phyloP scores from a whole-genome alignment of 1,140 invertebrate genomes.

The Lordiphosa stackelbergi region DNA sequence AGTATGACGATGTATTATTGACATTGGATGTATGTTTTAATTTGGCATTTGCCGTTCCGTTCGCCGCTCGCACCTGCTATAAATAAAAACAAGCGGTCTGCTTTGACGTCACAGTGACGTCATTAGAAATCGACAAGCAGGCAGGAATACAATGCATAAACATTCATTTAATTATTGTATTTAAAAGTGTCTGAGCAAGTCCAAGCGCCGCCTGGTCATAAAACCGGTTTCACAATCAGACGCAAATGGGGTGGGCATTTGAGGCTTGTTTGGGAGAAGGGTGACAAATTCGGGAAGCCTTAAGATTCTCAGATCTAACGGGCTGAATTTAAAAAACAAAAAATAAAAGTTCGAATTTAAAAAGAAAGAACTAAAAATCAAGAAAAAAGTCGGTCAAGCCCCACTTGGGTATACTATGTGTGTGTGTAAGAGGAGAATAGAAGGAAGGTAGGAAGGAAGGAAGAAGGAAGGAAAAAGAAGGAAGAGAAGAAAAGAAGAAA shows the following conservation, averaged over 20 bases:
- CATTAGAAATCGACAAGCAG: conserved; percentile 52
- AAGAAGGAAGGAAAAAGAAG: too few relatives aligned
- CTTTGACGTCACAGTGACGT: conserved; percentile 72
- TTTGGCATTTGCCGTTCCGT: conserved; percentile 65
- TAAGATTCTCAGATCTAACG: too few relatives aligned
- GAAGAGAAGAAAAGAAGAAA: too few relatives aligned
- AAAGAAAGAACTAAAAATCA: too few relatives aligned
- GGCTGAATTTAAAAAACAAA: too few relatives aligned
- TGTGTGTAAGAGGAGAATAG: accelerated
- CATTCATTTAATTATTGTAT: conserved; percentile 67
- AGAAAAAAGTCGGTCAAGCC: too few relatives aligned
- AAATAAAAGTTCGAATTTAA: too few relatives aligned
- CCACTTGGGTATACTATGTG: too few relatives aligned
- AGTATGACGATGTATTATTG: conserved; percentile 68
- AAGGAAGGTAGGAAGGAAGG: too few relatives aligned
- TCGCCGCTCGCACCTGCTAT: conserved; percentile 47
- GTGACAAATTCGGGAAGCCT: too few relatives aligned
- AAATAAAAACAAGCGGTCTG: conserved; percentile 57
- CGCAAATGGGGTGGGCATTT: neutral
- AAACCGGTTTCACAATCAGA: conserved; percentile 27
- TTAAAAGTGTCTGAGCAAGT: conserved; percentile 61
- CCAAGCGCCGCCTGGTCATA: conserved; percentile 45
- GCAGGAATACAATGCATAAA: conserved; percentile 63
- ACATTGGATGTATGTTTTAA: conserved; percentile 71
- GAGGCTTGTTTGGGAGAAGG: too few relatives aligned